Evolutionary conservation across 2,113 vertebrate species (phyloP).

Genomic region (Myotis lucifugus): DNA sequence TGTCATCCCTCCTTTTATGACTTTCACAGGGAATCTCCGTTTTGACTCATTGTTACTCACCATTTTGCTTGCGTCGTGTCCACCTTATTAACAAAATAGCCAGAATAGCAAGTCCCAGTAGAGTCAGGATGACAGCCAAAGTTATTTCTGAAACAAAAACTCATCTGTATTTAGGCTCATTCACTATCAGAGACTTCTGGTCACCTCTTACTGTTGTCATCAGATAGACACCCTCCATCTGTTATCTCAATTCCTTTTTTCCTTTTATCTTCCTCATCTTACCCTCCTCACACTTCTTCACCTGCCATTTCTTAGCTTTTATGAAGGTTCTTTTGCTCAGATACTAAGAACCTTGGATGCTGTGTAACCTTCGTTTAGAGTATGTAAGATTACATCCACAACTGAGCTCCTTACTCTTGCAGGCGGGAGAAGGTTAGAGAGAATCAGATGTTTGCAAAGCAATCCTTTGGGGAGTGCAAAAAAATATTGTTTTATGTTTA

Average conservation of each 20-base stretch:
- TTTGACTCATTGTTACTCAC: conserved; percentile 57
- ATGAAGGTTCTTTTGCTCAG: background rate
- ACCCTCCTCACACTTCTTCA: background rate
- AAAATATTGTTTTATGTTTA: background rate
- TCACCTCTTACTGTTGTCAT: background rate
- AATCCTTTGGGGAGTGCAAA: background rate
- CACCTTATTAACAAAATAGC: conserved; percentile 67
- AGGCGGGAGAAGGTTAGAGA: background rate
- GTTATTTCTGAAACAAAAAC: conserved; percentile 73
- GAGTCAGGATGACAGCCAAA: conserved; percentile 63
- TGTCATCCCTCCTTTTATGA: background rate
- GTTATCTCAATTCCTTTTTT: background rate
- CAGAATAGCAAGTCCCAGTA: conserved; percentile 68
- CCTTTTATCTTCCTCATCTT: background rate
- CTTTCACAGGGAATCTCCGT: background rate
- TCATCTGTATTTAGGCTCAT: background rate
- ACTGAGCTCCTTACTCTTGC: background rate
- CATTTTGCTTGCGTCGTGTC: conserved; percentile 18
- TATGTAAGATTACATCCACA: background rate
- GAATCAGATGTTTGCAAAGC: background rate
- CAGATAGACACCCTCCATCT: background rate
- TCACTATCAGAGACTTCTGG: background rate
- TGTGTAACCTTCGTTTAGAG: background rate
- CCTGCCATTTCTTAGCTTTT: background rate
- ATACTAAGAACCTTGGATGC: background rate